phyloP scores from a whole-genome alignment of 1,140 invertebrate genomes.

The Schlechtendalia chinensis region DNA sequence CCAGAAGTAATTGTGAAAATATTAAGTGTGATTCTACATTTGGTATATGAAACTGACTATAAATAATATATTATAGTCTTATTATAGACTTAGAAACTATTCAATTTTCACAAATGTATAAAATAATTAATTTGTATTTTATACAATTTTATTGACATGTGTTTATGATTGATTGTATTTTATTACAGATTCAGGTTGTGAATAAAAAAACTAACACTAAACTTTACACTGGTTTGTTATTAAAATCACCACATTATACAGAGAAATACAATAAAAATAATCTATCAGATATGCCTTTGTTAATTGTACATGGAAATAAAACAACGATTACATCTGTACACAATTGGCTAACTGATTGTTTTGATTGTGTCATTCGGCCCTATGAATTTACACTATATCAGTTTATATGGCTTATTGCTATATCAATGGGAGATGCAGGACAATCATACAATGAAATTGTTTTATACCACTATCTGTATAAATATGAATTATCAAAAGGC shows the following conservation, averaged over 20 bases:
- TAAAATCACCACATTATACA: constrained; percentile 33
- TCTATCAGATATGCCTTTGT: constrained; percentile 24
- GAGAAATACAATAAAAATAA: constrained; percentile 16
- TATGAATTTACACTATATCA: constrained; percentile 31
- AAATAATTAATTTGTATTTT: no score
- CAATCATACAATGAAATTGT: constrained; percentile 36
- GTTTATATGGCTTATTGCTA: constrained; percentile 39
- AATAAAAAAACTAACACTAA: background rate
- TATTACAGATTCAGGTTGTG: constrained; percentile 9
- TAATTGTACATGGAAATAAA: constrained; percentile 45
- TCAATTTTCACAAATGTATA: no score
- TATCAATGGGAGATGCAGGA: constrained; percentile 45
- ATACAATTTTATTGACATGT: no score
- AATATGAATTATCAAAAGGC: constrained; percentile 33
- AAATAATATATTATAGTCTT: no score
- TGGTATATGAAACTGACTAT: no score
- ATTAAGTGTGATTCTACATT: no score
- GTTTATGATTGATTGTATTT: no score
- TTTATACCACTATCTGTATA: constrained; percentile 34
- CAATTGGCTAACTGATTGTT: constrained; percentile 29
- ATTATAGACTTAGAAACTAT: no score
- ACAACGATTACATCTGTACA: background rate
- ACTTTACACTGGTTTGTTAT: constrained; percentile 26
- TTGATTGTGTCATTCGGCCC: constrained; percentile 35
- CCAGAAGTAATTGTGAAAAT: no score